phyloP scores from a whole-genome alignment of 2,113 vertebrate genomes.

The Cyphomyrus discorhynchus region DNA sequence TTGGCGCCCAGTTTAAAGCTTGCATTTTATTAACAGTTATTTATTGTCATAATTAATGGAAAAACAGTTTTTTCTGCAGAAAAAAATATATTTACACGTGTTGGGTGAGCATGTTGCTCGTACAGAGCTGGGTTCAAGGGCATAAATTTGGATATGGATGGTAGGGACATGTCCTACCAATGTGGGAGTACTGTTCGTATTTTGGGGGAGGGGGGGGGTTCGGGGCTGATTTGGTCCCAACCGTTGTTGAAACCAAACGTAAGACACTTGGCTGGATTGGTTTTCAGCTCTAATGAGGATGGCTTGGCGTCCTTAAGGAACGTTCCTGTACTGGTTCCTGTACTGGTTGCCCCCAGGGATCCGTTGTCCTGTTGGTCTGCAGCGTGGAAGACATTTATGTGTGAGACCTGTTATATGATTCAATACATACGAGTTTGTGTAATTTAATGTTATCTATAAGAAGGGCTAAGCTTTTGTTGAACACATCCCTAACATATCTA shows the following conservation, averaged over 20 bases:
- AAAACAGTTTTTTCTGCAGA: not conserved
- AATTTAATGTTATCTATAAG: slow-evolving; percentile 34
- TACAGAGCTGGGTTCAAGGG: not conserved
- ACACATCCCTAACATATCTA: not conserved
- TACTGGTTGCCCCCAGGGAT: not conserved
- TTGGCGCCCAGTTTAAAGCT: not conserved
- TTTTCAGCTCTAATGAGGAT: not conserved
- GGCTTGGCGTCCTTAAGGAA: not conserved
- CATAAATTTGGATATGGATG: not conserved
- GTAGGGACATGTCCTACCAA: not conserved
- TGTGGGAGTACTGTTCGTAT: not conserved
- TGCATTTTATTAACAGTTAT: slow-evolving; percentile 2
- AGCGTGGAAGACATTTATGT: slow-evolving; percentile 14
- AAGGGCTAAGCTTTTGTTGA: slow-evolving; percentile 46
- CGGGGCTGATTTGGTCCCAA: not conserved
- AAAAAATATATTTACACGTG: not conserved
- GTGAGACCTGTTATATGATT: slow-evolving; percentile 28
- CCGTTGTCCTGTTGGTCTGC: not conserved
- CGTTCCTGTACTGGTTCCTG: not conserved
- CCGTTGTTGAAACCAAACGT: not conserved
- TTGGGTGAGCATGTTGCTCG: not conserved
- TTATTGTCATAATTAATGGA: not conserved
- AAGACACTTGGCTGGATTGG: not conserved
- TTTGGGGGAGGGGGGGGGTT: not conserved
- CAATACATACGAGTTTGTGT: slow-evolving; percentile 2